Evolutionary conservation across 2,113 vertebrate species (phyloP).

Genomic region (Spermophilus dauricus): DNA sequence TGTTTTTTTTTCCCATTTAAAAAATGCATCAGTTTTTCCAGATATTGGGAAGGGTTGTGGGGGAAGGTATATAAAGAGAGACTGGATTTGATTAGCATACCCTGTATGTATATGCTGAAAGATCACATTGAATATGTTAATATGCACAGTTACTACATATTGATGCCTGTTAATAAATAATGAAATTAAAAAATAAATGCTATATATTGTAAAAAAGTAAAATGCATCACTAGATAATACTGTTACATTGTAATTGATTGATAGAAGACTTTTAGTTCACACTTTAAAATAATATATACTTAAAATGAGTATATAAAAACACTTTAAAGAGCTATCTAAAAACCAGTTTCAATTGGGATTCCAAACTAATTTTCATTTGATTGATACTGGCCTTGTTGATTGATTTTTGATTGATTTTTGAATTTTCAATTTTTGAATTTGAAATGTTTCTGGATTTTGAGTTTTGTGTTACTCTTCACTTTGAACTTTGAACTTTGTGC

Average conservation of each 20-base stretch:
- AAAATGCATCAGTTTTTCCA: background rate
- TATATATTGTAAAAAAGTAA: background rate
- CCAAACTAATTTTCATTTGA: constrained; percentile 5
- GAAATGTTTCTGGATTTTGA: background rate
- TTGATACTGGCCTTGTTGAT: background rate
- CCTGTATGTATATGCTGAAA: background rate
- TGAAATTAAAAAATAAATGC: background rate
- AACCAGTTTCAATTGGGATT: background rate
- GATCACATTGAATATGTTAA: background rate
- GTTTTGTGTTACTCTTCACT: background rate
- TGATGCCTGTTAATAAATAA: background rate
- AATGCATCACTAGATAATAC: background rate
- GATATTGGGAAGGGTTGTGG: background rate
- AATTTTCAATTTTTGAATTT: constrained; percentile 34
- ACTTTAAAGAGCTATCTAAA: constrained; percentile 11
- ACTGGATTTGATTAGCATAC: background rate
- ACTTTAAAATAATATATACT: background rate
- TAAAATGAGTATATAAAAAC: background rate
- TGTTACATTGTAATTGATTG: background rate
- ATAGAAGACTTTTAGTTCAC: background rate
- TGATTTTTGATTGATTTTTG: background rate
- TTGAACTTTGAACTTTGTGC: constrained; percentile 23
- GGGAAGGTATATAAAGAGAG: background rate
- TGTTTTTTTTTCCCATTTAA: background rate
- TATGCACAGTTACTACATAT: background rate